phyloP scores from a whole-genome alignment of 2,113 vertebrate species.

The Lampris megalopsis region DNA sequence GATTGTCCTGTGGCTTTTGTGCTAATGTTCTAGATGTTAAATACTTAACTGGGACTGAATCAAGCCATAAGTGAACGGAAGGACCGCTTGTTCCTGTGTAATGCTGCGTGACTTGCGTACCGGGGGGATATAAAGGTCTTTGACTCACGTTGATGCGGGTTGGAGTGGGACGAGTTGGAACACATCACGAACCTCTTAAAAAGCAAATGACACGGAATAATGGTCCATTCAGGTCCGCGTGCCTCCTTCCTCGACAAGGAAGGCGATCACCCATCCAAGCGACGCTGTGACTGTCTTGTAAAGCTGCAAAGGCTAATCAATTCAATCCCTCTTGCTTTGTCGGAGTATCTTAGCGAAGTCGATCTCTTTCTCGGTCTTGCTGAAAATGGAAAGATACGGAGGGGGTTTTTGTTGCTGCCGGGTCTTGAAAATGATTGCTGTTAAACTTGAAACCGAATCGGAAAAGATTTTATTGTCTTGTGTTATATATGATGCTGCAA shows the following conservation, averaged over 20 bases:
- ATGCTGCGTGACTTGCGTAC: constrained; percentile 8
- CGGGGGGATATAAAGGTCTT: neutral
- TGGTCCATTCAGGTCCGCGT: constrained; percentile 56
- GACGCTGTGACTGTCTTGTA: constrained; percentile 59
- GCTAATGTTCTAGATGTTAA: constrained; percentile 60
- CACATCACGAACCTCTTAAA: constrained; percentile 47
- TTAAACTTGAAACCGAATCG: too few species aligned
- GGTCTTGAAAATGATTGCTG: too few species aligned
- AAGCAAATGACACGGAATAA: constrained; percentile 57
- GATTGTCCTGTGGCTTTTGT: constrained; percentile 71
- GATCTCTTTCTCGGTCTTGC: neutral
- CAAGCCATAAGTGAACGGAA: constrained; percentile 34
- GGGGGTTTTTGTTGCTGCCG: too few species aligned
- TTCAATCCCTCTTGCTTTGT: constrained; percentile 47
- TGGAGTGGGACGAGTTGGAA: constrained; percentile 52
- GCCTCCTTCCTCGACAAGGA: constrained; percentile 37
- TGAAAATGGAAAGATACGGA: too few species aligned
- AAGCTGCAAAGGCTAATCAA: constrained; percentile 66
- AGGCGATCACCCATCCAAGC: constrained; percentile 52
- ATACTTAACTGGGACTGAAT: constrained; percentile 66
- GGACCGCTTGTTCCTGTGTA: constrained; percentile 32
- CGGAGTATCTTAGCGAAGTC: constrained; percentile 32
- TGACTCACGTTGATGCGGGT: constrained; percentile 46
- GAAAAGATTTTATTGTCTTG: too few species aligned
- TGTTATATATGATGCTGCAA: too few species aligned